These are phyloP conservation scores for Eulacestoma nigropectus DNA, from an alignment of 2,113 vertebrate genomes.

Conservation along the genomic window DNA sequence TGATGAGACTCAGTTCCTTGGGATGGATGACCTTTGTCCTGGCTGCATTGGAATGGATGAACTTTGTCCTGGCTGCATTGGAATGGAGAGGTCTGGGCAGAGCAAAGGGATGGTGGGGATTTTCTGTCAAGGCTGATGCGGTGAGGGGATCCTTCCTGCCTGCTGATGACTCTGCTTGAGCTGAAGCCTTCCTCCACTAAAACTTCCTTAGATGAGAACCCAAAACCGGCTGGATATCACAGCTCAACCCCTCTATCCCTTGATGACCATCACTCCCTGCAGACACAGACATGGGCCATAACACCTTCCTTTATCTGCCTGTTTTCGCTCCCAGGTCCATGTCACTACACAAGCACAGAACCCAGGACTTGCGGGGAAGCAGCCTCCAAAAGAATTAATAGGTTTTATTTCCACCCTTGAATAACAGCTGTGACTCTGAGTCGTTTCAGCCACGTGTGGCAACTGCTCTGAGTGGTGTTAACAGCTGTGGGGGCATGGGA, in stretches of 20 bases:
- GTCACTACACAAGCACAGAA: accelerated
- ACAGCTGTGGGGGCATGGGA: background rate
- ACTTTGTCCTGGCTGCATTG: no score
- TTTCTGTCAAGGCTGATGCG: background rate
- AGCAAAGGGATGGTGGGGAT: background rate
- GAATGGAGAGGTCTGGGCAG: background rate
- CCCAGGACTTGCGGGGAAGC: background rate
- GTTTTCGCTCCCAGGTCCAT: background rate
- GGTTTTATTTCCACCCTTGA: background rate
- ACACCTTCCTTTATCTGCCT: background rate
- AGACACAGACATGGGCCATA: background rate
- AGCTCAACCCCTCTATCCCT: background rate
- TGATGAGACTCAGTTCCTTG: background rate
- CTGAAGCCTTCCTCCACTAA: background rate
- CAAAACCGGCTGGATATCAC: background rate
- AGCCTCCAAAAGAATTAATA: background rate
- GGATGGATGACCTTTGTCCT: background rate
- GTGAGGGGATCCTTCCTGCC: background rate
- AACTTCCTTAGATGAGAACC: background rate
- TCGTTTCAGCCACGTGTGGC: background rate
- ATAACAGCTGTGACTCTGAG: background rate
- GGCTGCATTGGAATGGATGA: background rate
- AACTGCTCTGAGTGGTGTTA: background rate
- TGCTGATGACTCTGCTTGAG: background rate
- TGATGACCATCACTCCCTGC: background rate